These are phyloP conservation scores for Sebastes cheni DNA, from an alignment of 2,797 vertebrate species.

Conservation along the genomic window DNA sequence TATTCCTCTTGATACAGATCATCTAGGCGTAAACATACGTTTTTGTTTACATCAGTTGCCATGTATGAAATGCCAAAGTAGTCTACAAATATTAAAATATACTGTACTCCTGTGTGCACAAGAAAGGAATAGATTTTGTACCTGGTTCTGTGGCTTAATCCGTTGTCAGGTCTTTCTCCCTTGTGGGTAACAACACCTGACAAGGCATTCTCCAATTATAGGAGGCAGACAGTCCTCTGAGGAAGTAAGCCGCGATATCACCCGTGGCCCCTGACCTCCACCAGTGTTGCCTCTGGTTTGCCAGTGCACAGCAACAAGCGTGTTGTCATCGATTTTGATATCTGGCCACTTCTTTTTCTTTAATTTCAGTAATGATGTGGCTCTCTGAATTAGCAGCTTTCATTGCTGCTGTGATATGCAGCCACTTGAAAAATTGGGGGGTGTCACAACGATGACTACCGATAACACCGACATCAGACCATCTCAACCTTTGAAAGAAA, in stretches of 20 bases:
- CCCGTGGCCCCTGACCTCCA: background rate
- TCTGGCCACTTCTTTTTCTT: background rate
- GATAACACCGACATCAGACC: slow-evolving; percentile 7
- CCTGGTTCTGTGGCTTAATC: background rate
- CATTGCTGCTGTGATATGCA: background rate
- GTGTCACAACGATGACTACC: background rate
- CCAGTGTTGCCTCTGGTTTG: background rate
- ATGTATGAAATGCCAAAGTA: background rate
- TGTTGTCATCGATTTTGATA: background rate
- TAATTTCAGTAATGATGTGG: background rate
- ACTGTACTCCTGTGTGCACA: background rate
- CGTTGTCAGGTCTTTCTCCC: background rate
- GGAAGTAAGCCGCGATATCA: background rate
- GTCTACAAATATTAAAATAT: background rate
- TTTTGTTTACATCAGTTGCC: background rate
- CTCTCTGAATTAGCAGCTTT: background rate
- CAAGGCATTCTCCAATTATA: background rate
- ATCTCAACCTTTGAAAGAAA: background rate
- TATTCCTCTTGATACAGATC: background rate
- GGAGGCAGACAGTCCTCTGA: background rate
- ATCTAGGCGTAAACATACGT: background rate
- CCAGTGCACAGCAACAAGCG: background rate
- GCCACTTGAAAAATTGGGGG: background rate
- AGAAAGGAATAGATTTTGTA: background rate
- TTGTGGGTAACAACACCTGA: background rate